Percentiles rank a stretch among this genome's conserved stretches.
Conservation (phyloP, 2,113 vertebrate species). For the Meriones unguiculatus region DNA sequence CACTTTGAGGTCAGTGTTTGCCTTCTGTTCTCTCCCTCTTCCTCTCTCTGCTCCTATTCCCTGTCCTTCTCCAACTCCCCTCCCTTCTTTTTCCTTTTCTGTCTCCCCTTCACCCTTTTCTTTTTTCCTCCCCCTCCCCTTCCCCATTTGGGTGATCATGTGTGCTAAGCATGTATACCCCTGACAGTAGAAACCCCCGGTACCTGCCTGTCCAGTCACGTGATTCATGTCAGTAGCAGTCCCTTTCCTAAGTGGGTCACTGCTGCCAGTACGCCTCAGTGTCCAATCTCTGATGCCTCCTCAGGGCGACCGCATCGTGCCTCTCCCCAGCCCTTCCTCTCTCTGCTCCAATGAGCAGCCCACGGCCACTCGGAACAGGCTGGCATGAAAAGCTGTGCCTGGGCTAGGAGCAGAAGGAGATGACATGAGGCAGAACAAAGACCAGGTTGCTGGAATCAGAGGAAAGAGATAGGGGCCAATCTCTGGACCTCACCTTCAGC, state of each 20-base stretch:
- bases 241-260: slow-evolving; percentile 51
- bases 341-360: slow-evolving; percentile 53
- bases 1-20: background rate
- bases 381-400: slow-evolving; percentile 14
- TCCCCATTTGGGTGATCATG: background rate
- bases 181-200: background rate
- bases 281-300: slow-evolving; percentile 53
- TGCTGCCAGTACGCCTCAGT: slow-evolving; percentile 60
- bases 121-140: background rate
- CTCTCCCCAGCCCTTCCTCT: background rate
- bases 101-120: too few relatives aligned
- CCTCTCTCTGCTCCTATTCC: too few relatives aligned
- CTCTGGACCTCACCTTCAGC: background rate
- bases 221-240: background rate
- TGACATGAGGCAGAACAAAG: accelerated
- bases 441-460: background rate
- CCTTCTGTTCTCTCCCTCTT: background rate
- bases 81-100: background rate
- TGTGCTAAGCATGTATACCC: background rate
- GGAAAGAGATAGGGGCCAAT: too few relatives aligned
- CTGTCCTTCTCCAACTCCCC: background rate
- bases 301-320: background rate
- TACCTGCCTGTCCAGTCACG: background rate
- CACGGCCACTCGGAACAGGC: background rate
- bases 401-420: background rate